A percentile compares a stretch with the other conserved stretches of the same genome.
Conservation (phyloP, 2,797 vertebrate genomes). For the Smutsia temminckii region DNA sequence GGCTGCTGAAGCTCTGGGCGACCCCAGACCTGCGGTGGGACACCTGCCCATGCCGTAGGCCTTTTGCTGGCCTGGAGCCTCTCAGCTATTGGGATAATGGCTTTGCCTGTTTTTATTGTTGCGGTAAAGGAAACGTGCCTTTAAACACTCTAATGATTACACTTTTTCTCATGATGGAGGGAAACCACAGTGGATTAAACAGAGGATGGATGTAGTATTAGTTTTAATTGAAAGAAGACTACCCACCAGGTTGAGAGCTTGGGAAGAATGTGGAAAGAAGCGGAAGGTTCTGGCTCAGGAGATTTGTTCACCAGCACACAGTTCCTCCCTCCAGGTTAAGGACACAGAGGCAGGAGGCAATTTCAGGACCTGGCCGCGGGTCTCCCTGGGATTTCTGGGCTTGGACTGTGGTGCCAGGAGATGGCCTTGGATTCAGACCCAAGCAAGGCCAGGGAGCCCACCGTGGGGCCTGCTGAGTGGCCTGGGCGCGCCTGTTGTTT, state of each 20-base stretch:
- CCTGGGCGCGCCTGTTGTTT: not conserved
- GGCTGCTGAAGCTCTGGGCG: not conserved
- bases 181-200: not conserved
- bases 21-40: not conserved
- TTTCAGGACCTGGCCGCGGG: not conserved
- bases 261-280: too few species aligned
- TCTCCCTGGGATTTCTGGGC: not conserved
- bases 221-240: not conserved
- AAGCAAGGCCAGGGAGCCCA: not conserved
- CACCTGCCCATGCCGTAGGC: accelerated
- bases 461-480: accelerated
- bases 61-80: not conserved
- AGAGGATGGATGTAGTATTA: not conserved
- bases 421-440: not conserved
- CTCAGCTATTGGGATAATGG: accelerated
- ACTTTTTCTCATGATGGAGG: not conserved
- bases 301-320: accelerated
- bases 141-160: not conserved
- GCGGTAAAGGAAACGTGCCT: not conserved
- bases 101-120: not conserved
- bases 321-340: not conserved
- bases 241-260: too few species aligned
- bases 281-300: too few species aligned
- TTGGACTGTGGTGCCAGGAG: not conserved
- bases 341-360: not conserved